Conservation (phyloP, 2,888 invertebrate genomes). For the Agrotis segetum region DNA sequence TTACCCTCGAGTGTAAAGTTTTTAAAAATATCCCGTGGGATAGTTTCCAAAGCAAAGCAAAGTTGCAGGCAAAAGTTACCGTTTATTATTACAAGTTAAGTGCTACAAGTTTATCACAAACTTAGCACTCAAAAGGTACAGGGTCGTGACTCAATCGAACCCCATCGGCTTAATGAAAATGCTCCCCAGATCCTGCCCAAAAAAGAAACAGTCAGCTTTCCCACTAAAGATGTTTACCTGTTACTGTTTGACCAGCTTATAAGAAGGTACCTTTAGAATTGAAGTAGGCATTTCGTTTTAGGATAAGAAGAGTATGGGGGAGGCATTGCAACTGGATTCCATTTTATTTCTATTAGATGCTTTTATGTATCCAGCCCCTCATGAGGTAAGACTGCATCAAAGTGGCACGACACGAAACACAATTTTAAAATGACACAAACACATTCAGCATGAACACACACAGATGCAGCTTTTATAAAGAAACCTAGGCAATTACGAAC, state of each 20-base stretch:
- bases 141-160: conserved; percentile 17
- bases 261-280: not conserved
- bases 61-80: not conserved
- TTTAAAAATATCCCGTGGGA: not conserved
- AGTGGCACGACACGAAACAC: not conserved
- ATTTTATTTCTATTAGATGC: too few species aligned
- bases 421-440: not conserved
- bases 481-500: not conserved
- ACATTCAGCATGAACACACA: not conserved
- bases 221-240: not conserved
- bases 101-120: conserved; percentile 11
- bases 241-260: not conserved
- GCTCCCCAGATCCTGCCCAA: conserved; percentile 2
- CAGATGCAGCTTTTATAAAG: not conserved
- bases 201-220: not conserved
- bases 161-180: conserved; percentile 26
- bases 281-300: too few species aligned
- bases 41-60: not conserved
- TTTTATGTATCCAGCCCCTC: not conserved
- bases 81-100: conserved; percentile 15
- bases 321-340: too few species aligned
- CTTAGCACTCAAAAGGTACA: conserved; percentile 4
- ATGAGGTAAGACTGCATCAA: not conserved
- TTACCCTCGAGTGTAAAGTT: not conserved
- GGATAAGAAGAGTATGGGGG: too few species aligned